Evolutionary conservation across 2,888 invertebrate genomes (phyloP), one percentile per base, ranked within the genome.

Genomic region (Acronicta alni): DNA sequence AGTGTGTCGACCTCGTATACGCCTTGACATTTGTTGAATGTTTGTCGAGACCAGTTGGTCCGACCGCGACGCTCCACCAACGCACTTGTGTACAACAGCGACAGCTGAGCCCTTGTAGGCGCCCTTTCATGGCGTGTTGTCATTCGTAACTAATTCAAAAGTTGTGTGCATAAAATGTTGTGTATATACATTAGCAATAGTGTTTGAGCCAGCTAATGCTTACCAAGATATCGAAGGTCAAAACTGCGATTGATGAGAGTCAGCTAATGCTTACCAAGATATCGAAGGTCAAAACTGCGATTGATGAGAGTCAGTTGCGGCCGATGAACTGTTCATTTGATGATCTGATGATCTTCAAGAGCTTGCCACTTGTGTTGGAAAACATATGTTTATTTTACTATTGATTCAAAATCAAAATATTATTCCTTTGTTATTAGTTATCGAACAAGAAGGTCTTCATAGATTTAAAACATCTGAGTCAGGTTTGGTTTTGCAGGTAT

Each of bases 171-270:
- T 48, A 38, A 37, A 42, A 48, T 46, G 26, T 45, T 41, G 51
- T 32, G 37, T 43, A 64, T 72, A 72, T 72, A 44, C 44, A 76
- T 64, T 67, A 62, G 52, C 32, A 56, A 62, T 57, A 62, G 6
- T 54, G 32, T 72, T 43, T n/a, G 64, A n/a, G n/a, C n/a, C n/a
- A 65, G 67, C 67, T 72, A 80, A 84, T 77, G 73, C 68, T 78
- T 76, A 55, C 64, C 56, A 67, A 80, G 78, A 82, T 88, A 86
- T 84, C 82, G 83, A 83, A 86, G 87, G 88, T 87, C 85, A 85
- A 75, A 80, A 75, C 75, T 66, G 54, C 43, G 42, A 59, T 52
- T 55, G 64, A 37, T 57, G 47, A 48, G 35, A n/a, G n/a, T n/a
- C n/a, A 65, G 67, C 67, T 72, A 80, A 84, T 77, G 73, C 68